A percentile compares a stretch with the other conserved stretches of the same genome.
These are phyloP conservation scores for Spisula solida DNA, from an alignment of 2,888 invertebrate species.

Conservation along the genomic window DNA sequence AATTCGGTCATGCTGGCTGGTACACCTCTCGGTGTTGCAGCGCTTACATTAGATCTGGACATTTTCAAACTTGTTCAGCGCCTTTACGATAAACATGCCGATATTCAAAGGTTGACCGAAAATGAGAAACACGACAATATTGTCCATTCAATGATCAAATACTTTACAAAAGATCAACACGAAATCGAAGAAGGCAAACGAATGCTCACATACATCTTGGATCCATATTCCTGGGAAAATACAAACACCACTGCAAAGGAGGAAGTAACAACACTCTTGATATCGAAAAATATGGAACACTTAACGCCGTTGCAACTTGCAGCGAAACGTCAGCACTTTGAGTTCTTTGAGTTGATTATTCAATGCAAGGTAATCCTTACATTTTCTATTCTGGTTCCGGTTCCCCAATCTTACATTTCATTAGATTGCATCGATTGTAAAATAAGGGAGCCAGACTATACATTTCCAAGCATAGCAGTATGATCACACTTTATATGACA, in stretches of 20 bases:
- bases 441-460: no score
- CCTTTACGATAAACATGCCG: neutral
- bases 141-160: constrained; percentile 27
- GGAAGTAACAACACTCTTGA: neutral
- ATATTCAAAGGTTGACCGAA: neutral
- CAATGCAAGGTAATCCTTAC: constrained; percentile 10
- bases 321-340: constrained; percentile 4
- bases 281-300: constrained; percentile 13
- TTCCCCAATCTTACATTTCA: no score
- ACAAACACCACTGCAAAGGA: neutral
- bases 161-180: neutral
- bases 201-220: constrained; percentile 16
- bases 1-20: constrained; percentile 21
- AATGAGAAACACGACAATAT: neutral
- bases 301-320: constrained; percentile 18
- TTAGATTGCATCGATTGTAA: no score
- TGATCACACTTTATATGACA: no score
- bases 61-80: neutral
- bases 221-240: neutral
- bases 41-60: neutral
- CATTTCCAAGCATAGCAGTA: no score
- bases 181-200: neutral
- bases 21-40: constrained; percentile 15
- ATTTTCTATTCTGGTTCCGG: no score
- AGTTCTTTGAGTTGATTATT: constrained; percentile 2